Evolutionary conservation across 2,797 vertebrate species (phyloP).

Genomic region (Schizopygopsis pylzovi): DNA sequence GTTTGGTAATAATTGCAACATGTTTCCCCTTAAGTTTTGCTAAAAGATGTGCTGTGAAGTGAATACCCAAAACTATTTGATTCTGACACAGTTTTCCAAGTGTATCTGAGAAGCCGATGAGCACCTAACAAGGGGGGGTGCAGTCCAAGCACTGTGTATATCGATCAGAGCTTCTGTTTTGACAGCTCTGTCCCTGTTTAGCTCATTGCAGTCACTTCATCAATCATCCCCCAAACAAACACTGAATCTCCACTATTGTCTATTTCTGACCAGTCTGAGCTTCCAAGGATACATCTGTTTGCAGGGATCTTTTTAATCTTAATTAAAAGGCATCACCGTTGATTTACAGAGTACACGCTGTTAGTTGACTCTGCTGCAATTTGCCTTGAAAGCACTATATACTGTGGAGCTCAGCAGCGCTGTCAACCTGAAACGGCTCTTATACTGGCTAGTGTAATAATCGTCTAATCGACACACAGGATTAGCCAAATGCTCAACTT

Average conservation of each 20-base stretch:
- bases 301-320: constrained; percentile 65
- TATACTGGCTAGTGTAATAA: constrained; percentile 74
- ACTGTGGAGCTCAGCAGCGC: constrained; percentile 78
- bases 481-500: constrained; percentile 70
- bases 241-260: not conserved
- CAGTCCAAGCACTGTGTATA: not conserved
- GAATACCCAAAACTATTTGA: not conserved
- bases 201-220: constrained; percentile 19
- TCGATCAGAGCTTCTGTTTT: constrained; percentile 21
- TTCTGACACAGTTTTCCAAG: constrained; percentile 7
- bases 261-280: constrained; percentile 18
- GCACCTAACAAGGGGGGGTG: not conserved
- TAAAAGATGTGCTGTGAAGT: not conserved
- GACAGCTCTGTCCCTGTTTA: constrained; percentile 12
- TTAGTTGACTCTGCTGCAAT: constrained; percentile 64
- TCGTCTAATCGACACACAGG: constrained; percentile 74
- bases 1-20: constrained; percentile 14
- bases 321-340: constrained; percentile 71
- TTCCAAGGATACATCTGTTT: constrained; percentile 15
- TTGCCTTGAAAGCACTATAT: constrained; percentile 74
- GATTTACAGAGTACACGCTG: constrained; percentile 67
- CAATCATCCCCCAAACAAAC: constrained; percentile 17
- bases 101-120: not conserved
- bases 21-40: not conserved
- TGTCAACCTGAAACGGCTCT: constrained; percentile 70